A percentile compares a stretch with the other conserved stretches of the same genome.
Conservation (phyloP, 2,888 invertebrate genomes). For the Chloroclysta siterata region DNA sequence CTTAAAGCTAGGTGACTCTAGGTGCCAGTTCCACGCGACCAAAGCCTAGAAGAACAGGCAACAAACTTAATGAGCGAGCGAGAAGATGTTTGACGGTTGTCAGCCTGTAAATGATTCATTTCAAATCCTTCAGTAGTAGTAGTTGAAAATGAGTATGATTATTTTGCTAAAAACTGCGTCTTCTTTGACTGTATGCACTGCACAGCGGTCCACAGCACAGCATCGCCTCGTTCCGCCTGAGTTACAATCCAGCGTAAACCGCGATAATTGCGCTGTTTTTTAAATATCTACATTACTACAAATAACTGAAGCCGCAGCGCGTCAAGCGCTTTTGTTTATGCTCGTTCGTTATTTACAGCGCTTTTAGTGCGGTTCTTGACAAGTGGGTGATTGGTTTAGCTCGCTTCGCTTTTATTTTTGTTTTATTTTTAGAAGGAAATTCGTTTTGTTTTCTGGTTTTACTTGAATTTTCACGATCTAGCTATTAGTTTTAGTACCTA, state of each 20-base stretch:
- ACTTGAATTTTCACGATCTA: neutral
- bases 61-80: too few species aligned
- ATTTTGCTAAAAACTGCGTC: constrained; percentile 9
- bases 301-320: constrained; percentile 40
- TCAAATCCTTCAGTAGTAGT: too few species aligned
- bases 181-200: neutral
- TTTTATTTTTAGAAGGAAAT: constrained; percentile 6
- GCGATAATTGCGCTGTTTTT: constrained; percentile 60
- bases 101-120: too few species aligned
- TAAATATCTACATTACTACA: constrained; percentile 55
- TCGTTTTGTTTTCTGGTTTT: neutral
- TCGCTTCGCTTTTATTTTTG: constrained; percentile 13
- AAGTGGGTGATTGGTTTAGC: constrained; percentile 26
- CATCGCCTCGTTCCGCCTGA: constrained; percentile 49
- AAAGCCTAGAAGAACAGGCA: too few species aligned
- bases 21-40: too few species aligned
- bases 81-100: too few species aligned
- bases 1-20: too few species aligned
- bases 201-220: constrained; percentile 9
- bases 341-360: constrained; percentile 27
- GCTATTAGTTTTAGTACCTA: neutral
- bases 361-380: constrained; percentile 26
- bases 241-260: constrained; percentile 56
- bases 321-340: constrained; percentile 30
- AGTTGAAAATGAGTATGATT: too few species aligned